phyloP scores from a whole-genome alignment of 2,113 vertebrate species.

The Jaculus jaculus region DNA sequence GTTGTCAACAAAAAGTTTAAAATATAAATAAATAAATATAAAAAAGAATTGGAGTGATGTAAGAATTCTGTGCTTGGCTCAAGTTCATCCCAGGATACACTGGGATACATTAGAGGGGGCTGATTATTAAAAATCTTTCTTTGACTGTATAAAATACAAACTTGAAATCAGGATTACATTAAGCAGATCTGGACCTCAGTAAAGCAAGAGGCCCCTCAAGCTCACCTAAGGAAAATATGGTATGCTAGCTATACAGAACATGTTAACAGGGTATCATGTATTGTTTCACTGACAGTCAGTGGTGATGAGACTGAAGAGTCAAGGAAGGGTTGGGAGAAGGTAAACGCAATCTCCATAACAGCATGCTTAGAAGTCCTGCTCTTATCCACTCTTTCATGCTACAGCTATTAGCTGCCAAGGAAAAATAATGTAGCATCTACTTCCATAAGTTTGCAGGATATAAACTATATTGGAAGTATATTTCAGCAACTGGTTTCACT shows the following conservation, averaged over 20 bases:
- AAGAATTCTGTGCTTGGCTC: background rate
- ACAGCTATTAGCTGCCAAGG: background rate
- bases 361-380: background rate
- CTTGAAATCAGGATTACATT: background rate
- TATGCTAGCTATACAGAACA: background rate
- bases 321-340: background rate
- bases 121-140: background rate
- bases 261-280: background rate
- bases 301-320: background rate
- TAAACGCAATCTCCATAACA: fast-evolving
- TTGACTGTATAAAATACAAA: background rate
- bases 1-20: background rate
- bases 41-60: no score
- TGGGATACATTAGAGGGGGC: background rate
- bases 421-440: background rate
- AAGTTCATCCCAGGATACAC: background rate
- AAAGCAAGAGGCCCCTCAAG: background rate
- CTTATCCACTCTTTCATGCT: background rate
- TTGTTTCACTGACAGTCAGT: background rate
- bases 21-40: background rate
- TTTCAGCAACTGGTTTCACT: background rate
- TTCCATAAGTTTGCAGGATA: background rate
- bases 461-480: background rate
- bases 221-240: background rate
- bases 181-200: background rate